Percentiles rank a stretch among this genome's conserved stretches.
Conservation (phyloP, 2,797 vertebrate species). For the Trematomus bernacchii region DNA sequence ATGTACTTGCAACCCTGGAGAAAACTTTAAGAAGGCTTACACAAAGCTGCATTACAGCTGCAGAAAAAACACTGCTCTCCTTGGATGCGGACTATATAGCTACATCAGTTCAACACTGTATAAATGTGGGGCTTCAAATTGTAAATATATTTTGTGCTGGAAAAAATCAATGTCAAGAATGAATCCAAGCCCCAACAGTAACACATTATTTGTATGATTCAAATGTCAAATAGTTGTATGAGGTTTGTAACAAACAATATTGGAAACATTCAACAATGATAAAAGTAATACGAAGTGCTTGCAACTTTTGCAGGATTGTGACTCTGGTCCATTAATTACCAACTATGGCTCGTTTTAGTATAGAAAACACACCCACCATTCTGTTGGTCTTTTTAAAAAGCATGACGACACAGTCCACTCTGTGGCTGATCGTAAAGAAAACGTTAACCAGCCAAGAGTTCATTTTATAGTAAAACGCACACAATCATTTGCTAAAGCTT, state of each 20-base stretch:
- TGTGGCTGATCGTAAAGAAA: not conserved
- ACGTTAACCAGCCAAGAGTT: not conserved
- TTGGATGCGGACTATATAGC: not conserved
- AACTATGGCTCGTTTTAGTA: conserved; percentile 21
- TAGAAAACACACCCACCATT: too few species aligned
- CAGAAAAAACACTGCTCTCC: not conserved
- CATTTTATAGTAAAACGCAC: not conserved
- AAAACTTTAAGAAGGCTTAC: not conserved
- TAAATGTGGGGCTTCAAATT: not conserved
- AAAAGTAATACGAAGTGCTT: not conserved
- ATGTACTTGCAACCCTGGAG: not conserved
- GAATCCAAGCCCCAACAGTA: too few species aligned
- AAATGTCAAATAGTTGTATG: not conserved
- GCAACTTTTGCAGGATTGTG: not conserved
- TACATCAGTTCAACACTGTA: conserved; percentile 2
- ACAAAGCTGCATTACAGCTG: not conserved
- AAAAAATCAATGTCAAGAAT: not conserved
- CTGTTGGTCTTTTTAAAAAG: too few species aligned
- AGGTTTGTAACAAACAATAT: not conserved
- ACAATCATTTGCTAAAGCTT: not conserved
- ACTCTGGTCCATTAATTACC: not conserved
- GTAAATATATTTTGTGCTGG: not conserved
- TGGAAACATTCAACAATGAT: not conserved
- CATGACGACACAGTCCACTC: not conserved
- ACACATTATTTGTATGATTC: not conserved